phyloP scores from a whole-genome alignment of 1,140 invertebrate species.

The Streblospio benedicti region DNA sequence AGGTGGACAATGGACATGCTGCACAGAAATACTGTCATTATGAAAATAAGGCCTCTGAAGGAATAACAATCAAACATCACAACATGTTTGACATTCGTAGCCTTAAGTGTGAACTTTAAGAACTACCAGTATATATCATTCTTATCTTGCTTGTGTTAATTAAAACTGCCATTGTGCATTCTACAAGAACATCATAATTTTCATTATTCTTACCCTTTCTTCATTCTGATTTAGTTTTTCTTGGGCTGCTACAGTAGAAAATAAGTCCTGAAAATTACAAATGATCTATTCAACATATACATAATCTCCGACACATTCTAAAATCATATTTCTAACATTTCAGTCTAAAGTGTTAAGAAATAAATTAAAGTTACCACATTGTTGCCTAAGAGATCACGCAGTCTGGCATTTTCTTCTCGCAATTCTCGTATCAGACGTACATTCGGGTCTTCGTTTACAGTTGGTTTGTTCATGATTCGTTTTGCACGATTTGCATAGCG shows the following conservation, averaged over 20 bases:
- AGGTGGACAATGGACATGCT: too few species aligned
- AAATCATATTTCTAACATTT: not conserved
- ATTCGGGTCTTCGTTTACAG: slow-evolving; percentile 67
- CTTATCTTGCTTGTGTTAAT: too few species aligned
- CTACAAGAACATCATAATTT: too few species aligned
- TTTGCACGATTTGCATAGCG: slow-evolving; percentile 56
- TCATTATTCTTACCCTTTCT: slow-evolving; percentile 9
- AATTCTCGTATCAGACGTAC: slow-evolving; percentile 81
- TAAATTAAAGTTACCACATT: slow-evolving; percentile 1
- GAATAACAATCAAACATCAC: too few species aligned
- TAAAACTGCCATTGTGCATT: too few species aligned
- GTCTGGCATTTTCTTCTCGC: slow-evolving; percentile 84
- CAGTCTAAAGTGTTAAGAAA: not conserved
- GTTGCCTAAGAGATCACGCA: slow-evolving; percentile 51
- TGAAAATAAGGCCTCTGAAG: too few species aligned
- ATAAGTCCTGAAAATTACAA: too few species aligned
- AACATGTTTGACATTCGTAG: too few species aligned
- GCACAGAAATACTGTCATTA: too few species aligned
- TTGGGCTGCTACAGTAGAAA: slow-evolving; percentile 8
- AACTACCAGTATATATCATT: too few species aligned
- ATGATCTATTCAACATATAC: too few species aligned
- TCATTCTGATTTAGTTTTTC: slow-evolving; percentile 17
- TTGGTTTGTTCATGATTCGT: slow-evolving; percentile 84
- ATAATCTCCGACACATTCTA: not conserved
- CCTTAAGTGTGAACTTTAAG: too few species aligned